phyloP scores from a whole-genome alignment of 2,113 vertebrate genomes.

The Leptodactylus fuscus region DNA sequence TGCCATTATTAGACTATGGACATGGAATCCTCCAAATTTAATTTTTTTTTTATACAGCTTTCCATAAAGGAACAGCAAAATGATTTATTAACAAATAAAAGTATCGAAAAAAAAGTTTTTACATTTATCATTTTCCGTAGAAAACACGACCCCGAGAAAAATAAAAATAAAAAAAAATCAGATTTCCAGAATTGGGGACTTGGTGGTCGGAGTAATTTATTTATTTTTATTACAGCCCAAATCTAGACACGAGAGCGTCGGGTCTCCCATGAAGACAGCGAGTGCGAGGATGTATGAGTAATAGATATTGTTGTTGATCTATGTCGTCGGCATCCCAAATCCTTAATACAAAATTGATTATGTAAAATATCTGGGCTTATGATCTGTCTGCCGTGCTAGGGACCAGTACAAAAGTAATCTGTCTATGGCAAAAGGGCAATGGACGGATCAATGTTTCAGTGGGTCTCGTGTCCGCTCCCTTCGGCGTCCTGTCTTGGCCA shows the following conservation, averaged over 20 bases:
- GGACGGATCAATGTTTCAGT: conserved; percentile 76
- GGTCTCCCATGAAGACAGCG: conserved; percentile 75
- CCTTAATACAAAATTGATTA: conserved; percentile 81
- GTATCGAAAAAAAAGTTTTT: conserved; percentile 90
- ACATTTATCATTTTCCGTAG: conserved; percentile 95
- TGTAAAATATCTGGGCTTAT: conserved; percentile 79
- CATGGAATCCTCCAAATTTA: no score
- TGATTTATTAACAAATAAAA: conserved; percentile 96
- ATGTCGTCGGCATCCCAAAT: conserved; percentile 76
- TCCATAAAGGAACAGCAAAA: conserved; percentile 68
- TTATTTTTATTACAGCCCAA: conserved; percentile 79
- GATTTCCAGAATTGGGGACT: conserved; percentile 85
- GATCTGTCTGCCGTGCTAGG: conserved; percentile 70
- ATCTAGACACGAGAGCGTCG: conserved; percentile 78
- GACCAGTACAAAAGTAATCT: conserved; percentile 70
- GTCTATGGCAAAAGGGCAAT: conserved; percentile 80
- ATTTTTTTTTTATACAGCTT: conserved; percentile 20
- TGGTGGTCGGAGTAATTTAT: conserved; percentile 90
- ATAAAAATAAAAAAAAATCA: conserved; percentile 87
- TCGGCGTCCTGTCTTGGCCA: conserved; percentile 62
- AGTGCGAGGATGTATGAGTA: conserved; percentile 74
- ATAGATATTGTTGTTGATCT: conserved; percentile 81
- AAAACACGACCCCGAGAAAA: conserved; percentile 83
- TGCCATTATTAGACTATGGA: no score
- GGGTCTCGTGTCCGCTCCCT: conserved; percentile 65